phyloP scores from a whole-genome alignment of 2,113 vertebrate genomes.

The Speoplatyrhinus poulsoni region DNA sequence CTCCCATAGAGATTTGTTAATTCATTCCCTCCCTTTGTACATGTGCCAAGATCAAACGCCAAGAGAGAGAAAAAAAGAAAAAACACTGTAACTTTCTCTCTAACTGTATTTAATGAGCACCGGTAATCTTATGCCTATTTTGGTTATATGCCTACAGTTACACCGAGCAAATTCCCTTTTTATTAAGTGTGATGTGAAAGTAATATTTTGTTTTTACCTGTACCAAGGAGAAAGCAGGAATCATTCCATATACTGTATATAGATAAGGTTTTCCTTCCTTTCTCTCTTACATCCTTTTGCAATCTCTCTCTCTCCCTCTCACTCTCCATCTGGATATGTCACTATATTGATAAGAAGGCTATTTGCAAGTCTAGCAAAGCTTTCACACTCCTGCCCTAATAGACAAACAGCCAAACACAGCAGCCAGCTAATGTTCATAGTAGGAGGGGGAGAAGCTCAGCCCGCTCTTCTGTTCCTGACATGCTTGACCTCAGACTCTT shows the following conservation, averaged over 20 bases:
- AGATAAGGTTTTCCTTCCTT: background rate
- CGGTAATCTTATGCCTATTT: conserved; percentile 58
- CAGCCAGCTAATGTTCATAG: conserved; percentile 46
- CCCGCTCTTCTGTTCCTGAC: background rate
- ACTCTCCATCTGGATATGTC: conserved; percentile 21
- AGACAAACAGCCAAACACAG: conserved; percentile 56
- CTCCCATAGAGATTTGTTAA: conserved; percentile 69
- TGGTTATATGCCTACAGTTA: conserved; percentile 53
- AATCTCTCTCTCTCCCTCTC: background rate
- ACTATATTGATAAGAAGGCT: conserved; percentile 37
- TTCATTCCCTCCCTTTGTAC: conserved; percentile 73
- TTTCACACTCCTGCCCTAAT: conserved; percentile 41
- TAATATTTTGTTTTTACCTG: conserved; percentile 17
- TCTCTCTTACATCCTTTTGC: conserved; percentile 1
- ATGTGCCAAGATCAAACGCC: conserved; percentile 69
- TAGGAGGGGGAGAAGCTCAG: conserved; percentile 5
- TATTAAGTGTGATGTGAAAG: conserved; percentile 38
- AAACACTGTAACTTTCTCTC: conserved; percentile 56
- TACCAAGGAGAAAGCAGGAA: background rate
- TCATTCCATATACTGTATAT: too few relatives aligned
- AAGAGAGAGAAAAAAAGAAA: conserved; percentile 58
- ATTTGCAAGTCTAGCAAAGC: conserved; percentile 51
- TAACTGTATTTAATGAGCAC: conserved; percentile 71
- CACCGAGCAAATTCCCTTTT: conserved; percentile 69
- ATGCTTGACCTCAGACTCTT: background rate